Percentiles rank a stretch among this genome's conserved stretches.
These are phyloP conservation scores for Patella caerulea DNA, from an alignment of 2,888 invertebrate genomes.

Conservation along the genomic window DNA sequence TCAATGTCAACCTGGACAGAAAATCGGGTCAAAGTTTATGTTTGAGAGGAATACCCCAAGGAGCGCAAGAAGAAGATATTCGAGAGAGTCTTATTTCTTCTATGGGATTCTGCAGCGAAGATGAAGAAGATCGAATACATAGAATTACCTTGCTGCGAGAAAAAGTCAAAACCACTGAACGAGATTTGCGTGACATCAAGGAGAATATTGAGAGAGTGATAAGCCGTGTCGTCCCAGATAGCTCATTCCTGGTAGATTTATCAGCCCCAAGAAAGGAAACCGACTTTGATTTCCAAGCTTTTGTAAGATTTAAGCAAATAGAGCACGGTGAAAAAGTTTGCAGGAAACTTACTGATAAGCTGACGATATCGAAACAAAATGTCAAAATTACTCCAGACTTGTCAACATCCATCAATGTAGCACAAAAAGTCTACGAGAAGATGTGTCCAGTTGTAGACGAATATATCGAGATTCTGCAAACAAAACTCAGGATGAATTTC, in stretches of 20 bases:
- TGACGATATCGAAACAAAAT: slow-evolving; percentile 19
- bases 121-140: background rate
- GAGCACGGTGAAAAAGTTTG: slow-evolving; percentile 41
- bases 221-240: slow-evolving; percentile 19
- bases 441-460: slow-evolving; percentile 33
- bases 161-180: background rate
- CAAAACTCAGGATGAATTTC: slow-evolving; percentile 6
- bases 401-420: slow-evolving; percentile 37
- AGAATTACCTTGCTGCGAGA: slow-evolving; percentile 19
- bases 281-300: slow-evolving; percentile 39
- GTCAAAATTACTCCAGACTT: slow-evolving; percentile 37
- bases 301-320: slow-evolving; percentile 42
- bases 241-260: slow-evolving; percentile 35
- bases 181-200: slow-evolving; percentile 13
- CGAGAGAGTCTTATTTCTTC: slow-evolving; percentile 17
- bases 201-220: slow-evolving; percentile 28
- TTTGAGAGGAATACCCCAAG: slow-evolving; percentile 25
- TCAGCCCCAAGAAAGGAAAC: slow-evolving; percentile 28
- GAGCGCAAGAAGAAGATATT: slow-evolving; percentile 37
- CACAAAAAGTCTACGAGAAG: slow-evolving; percentile 32
- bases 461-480: slow-evolving; percentile 22
- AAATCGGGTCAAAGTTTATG: slow-evolving; percentile 21
- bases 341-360: slow-evolving; percentile 17
- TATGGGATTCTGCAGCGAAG: background rate
- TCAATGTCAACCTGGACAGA: slow-evolving; percentile 18